Evolutionary conservation across 2,113 vertebrate genomes (phyloP), one percentile per base, ranked within the genome.

Genomic region (Trogon surrucura): DNA sequence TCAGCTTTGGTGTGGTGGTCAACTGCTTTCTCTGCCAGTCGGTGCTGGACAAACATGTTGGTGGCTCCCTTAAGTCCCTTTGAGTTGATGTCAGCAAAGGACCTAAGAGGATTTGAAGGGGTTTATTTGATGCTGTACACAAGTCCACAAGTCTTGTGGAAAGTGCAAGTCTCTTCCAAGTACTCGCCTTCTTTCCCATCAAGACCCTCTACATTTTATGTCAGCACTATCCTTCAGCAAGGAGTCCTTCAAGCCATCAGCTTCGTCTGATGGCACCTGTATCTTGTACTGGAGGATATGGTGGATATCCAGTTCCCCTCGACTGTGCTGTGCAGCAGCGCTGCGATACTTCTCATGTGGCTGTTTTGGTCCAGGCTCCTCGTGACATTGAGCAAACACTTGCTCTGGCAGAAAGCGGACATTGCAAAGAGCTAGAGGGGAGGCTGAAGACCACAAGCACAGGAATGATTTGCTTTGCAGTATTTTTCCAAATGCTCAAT

Each of bases 261-360:
- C 47, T 77, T 67, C 2, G 0, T 45, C 77, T 82, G 36, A 30
- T 62, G 65, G 30, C 30, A 45, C 5, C 8, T 70, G 16, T 26
- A 4, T 45, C 38, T 64, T 45, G 12, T n/a, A 11, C 41, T 70
- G 44, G 51, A n/a, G 38, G 29, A 47, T 25, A 18, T 1, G 1
- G 38, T 65, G 45, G 61, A 48, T 53, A 58, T 71, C 72, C 45
- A n/a, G n/a, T n/a, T 51, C 30, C 32, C 2, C 51, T 61, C 47
- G 61, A 47, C 34, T 26, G 7, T 1, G 1, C 20, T 10, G 34
- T 74, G 73, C 36, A 17, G 2, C 0, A 0, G 26, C 2, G 7
- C 64, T 17, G 30, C 8, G 8, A 5, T 5, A 2, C 60, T 72
- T 64, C 26, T 71, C 4, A 13, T 61, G 53, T 34, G 69, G 27